Base-by-base conservation (phyloP, 1,140 invertebrate genomes). In the Diploscapter pachys region DNA sequence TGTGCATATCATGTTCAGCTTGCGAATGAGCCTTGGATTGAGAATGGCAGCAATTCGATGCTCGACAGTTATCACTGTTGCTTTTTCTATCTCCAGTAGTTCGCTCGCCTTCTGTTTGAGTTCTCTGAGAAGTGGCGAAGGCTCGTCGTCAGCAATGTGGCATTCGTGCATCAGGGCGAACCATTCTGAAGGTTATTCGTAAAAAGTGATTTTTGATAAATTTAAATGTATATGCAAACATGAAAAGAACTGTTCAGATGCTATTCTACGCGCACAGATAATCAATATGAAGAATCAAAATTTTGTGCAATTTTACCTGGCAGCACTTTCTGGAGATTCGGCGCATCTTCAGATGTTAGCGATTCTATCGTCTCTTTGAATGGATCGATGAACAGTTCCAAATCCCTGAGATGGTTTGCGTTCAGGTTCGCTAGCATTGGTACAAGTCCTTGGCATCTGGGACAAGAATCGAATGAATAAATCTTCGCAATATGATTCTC, bases 41-140 rank as follows among this genome's bases (percentile, higher is more conserved):
- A 78, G 72, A 6, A 78, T 52, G 11, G 75, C 72, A n/a, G 76
- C 76, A 68, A 78, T 78, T 53, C 67, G 53, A 65, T 78, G 76
- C 13, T 78, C 76, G 49, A 78, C 63, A 49, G 72, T 73, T 59
- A 78, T 78, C 11, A 74, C 69, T 6, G 50, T 55, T 31, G 73
- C 66, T 2, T 73, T 68, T 53, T 73, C 72, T 4, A 51, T 13
- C 13, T 76, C 66, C 6, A 78, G 61, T 8, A 78, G 11, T 49
- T 61, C 13, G 0, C 66, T 52, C 9, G 76, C 76, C 57, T 66
- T 63, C 11, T 76, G 67, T 57, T 70, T 73, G 51, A 78, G 59
- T 31, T 73, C 76, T 13, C 72, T 11, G 6, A 75, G 61, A 52
- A 78, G 66, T 1, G 65, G 51, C 31, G 66, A 51, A 13, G 72